Evolutionary conservation across 2,113 vertebrate species (phyloP), one percentile per base, ranked within the genome.

Genomic region (Passer montanus): DNA sequence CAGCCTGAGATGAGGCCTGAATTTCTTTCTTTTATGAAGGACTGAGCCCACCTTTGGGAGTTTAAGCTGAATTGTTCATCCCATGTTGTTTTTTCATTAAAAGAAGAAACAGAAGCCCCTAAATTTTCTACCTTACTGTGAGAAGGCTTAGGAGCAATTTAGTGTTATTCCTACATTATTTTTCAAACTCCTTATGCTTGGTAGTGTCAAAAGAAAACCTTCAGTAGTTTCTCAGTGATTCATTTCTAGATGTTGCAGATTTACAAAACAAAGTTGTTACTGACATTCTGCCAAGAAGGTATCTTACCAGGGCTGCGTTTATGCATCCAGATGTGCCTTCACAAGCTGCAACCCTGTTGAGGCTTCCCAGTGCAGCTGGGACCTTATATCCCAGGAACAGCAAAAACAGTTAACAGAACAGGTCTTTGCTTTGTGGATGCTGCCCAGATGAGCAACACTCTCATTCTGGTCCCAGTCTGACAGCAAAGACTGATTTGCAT

Each of bases 221-320:
- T 60, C 56, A 49, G 27, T 53, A 58, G 27, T 56, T 90, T 58
- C 78, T 81, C 26, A 49, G 56, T 56, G 24, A 53, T 80, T 85
- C 15, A 13, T 77, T 90, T 52, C 27, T 85, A 79, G 30, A 50
- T 44, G 13, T 63, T 74, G 43, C 33, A 59, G 37, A 22, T 83
- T 55, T 80, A 81, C 2, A 7, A 69, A 85, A 33, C 11, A 8
- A 87, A 58, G 49, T 53, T 75, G 4, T 72, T 89, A 31, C 41
- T 43, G 59, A 27, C 39, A 37, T 80, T 76, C 18, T 78, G 59
- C 31, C n/a, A 47, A 56, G 58, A 43, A 63, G 7, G 4, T 19
- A 13, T 15, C 27, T 63, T 55, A 35, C 26, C 0, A 0, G 22
- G 7, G 22, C 85, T 76, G 49, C 0, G 0, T 50, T 72, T 46